A percentile compares a stretch with the other conserved stretches of the same genome.
These are phyloP conservation scores for Psittacara wagleri DNA, from an alignment of 2,113 vertebrate genomes.

Conservation along the genomic window DNA sequence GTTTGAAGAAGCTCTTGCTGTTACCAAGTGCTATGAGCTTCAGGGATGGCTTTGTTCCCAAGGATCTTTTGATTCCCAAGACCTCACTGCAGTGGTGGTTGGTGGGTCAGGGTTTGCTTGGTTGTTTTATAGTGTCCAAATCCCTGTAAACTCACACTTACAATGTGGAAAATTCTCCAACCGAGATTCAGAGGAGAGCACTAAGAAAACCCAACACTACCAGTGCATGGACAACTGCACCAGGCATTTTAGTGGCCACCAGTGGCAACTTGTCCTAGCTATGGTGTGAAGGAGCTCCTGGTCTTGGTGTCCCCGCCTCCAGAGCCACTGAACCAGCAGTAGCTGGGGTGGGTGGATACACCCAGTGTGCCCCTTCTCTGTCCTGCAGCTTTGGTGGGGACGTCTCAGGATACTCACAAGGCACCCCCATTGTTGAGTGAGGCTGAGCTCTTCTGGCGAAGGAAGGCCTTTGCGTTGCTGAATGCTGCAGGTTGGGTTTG, in stretches of 20 bases:
- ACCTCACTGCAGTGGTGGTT: neutral
- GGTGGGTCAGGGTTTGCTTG: neutral
- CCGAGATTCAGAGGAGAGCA: neutral
- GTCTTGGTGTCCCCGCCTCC: neutral
- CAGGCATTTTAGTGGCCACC: neutral
- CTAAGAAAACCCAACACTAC: fast-evolving
- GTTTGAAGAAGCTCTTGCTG: neutral
- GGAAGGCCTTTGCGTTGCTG: conserved; percentile 78
- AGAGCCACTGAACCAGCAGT: neutral
- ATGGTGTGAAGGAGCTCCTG: fast-evolving
- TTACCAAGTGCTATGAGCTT: neutral
- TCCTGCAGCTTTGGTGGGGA: fast-evolving
- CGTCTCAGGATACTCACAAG: conserved; percentile 77
- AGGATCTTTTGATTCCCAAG: neutral
- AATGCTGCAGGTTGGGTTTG: conserved; percentile 72
- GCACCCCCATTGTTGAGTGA: conserved; percentile 90
- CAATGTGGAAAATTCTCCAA: neutral
- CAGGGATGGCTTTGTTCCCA: neutral
- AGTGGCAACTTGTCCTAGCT: neutral
- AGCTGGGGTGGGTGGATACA: fast-evolving
- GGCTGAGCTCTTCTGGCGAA: conserved; percentile 80
- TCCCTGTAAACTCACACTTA: neutral
- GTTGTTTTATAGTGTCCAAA: neutral
- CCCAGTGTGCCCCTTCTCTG: fast-evolving
- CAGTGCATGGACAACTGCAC: fast-evolving